Conservation (phyloP, 2,113 vertebrate genomes). For the Puma concolor region DNA sequence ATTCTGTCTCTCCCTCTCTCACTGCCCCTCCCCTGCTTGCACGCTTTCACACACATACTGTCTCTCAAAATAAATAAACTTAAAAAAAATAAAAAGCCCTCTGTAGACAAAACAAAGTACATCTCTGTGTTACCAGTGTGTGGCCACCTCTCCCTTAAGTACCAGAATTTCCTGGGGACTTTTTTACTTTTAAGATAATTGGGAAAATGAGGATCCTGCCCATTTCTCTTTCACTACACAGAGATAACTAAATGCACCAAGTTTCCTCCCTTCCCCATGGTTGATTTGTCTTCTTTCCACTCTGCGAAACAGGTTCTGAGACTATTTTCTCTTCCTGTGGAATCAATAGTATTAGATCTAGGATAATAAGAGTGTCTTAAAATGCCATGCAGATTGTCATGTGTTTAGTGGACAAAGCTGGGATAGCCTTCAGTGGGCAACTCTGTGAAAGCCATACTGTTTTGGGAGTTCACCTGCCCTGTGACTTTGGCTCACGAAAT, state of each 20-base stretch:
- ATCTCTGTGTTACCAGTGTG: neutral
- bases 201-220: neutral
- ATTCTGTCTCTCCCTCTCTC: too few species aligned
- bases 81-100: neutral
- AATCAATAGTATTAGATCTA: neutral
- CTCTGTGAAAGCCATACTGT: neutral
- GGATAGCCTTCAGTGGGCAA: neutral
- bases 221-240: neutral
- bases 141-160: neutral
- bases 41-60: too few species aligned
- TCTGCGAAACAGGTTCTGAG: neutral
- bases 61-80: too few species aligned
- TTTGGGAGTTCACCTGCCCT: slow-evolving; percentile 45
- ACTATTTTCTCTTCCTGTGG: neutral
- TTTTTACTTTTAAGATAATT: neutral
- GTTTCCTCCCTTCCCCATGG: neutral
- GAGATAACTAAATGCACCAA: neutral
- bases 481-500: slow-evolving; percentile 46
- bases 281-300: neutral
- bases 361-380: neutral
- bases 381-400: neutral
- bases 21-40: too few species aligned
- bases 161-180: neutral
- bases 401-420: neutral
- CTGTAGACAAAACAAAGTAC: neutral